Evolutionary conservation across 37 sponge, comb jelly and placozoan genomes (phyloP).

Genomic region (Bolinopsis microptera): DNA sequence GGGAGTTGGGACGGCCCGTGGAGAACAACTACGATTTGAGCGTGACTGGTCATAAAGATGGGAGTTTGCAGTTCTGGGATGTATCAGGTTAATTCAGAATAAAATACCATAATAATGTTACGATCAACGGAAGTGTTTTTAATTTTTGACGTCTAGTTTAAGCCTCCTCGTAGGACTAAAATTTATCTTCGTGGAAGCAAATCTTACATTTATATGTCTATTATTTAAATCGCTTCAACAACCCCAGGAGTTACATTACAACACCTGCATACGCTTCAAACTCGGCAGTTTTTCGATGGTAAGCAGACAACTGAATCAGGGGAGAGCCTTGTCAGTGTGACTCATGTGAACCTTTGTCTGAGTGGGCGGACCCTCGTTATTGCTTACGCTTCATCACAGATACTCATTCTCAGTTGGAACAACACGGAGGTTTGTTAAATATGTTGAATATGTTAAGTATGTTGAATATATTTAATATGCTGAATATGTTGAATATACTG

Average conservation of each 20-base stretch:
- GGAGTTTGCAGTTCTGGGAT: slow-evolving; percentile 63
- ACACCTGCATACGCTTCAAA: not conserved
- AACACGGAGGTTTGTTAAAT: slow-evolving; percentile 30
- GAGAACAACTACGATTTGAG: slow-evolving; percentile 61
- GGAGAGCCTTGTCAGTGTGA: slow-evolving; percentile 43
- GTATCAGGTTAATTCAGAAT: slow-evolving; percentile 45
- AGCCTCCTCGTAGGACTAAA: too few relatives aligned
- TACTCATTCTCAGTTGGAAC: slow-evolving; percentile 30
- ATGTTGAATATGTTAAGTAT: too few relatives aligned
- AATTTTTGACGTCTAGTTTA: too few relatives aligned
- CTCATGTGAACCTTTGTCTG: not conserved
- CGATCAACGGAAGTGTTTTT: too few relatives aligned
- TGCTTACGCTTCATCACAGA: slow-evolving; percentile 36
- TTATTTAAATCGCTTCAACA: too few relatives aligned
- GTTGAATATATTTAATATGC: too few relatives aligned
- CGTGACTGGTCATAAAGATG: slow-evolving; percentile 54
- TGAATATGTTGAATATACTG: too few relatives aligned
- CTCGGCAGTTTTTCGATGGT: not conserved
- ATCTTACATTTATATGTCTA: too few relatives aligned
- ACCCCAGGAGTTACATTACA: slow-evolving; percentile 54
- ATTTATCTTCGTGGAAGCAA: too few relatives aligned
- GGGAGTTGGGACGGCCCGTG: slow-evolving; percentile 39
- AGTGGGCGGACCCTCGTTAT: slow-evolving; percentile 15
- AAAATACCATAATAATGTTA: too few relatives aligned
- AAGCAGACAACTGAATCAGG: not conserved